Evolutionary conservation across 1,140 invertebrate genomes (phyloP), one percentile per base, ranked within the genome.

Genomic region (Agrypnia vestita): DNA sequence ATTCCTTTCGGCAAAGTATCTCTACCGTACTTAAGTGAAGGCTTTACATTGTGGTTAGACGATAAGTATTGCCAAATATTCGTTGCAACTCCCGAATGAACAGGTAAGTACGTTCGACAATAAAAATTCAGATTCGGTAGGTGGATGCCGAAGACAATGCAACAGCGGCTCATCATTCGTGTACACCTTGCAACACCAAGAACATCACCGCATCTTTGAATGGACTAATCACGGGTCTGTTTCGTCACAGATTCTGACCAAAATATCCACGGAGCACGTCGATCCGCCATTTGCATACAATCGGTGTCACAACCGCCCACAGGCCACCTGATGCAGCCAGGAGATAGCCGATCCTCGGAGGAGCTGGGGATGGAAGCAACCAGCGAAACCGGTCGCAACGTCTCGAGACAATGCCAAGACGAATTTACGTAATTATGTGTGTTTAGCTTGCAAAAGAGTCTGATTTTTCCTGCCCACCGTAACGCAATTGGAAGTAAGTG

Each of bases 241-340:
- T 69, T 46, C 64, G 64, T 69, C 64, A 69, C 64, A 69, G 44
- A 13, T 13, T n/a, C 64, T 69, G 64, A 69, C 64, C 64, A 69
- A 69, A 69, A 69, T 69, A 69, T 69, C 44, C 64, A 69, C 43
- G 15, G 43, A 69, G 11, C 64, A 44, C n/a, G 43, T n/a, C 64
- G 44, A 44, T 35, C 1, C 25, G 25, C 25, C 19, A 69, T 69
- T 69, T 46, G 64, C 64, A 69, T 69, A 69, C 64, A 69, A 69
- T 69, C n/a, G 64, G 64, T 69, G 64, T 69, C 64, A 69, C 64
- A 69, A 69, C 44, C 61, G 10, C 64, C 64, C 61, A 62, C 61
- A 62, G 25, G 61, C 25, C 61, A 62, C 25, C 61, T 62, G 19
- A 19, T 25, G 61, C 61, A 11, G 44, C 8, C 44, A n/a, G 64